Conservation (phyloP, 2,797 vertebrate species). For the Atherinosoma microstoma region DNA sequence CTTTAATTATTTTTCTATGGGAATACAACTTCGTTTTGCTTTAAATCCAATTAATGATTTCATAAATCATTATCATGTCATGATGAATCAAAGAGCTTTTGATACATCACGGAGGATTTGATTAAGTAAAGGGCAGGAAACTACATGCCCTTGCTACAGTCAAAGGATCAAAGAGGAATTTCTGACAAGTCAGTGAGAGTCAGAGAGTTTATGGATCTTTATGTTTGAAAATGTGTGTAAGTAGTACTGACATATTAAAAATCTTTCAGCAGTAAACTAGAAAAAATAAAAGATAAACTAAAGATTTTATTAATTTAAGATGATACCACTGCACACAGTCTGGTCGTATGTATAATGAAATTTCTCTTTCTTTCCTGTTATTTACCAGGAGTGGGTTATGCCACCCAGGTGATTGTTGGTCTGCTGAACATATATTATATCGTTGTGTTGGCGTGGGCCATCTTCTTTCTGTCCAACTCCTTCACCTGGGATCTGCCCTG, state of each 20-base stretch:
- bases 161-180: not conserved
- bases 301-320: too few relatives aligned
- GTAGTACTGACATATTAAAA: not conserved
- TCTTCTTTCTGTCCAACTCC: conserved; percentile 93
- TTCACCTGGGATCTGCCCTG: conserved; percentile 93
- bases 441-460: conserved; percentile 93
- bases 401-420: conserved; percentile 91
- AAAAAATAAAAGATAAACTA: too few relatives aligned
- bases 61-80: not conserved
- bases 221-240: not conserved
- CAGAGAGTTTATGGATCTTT: not conserved
- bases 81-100: too few relatives aligned
- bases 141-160: not conserved
- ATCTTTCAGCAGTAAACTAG: too few relatives aligned
- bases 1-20: not conserved
- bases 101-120: not conserved
- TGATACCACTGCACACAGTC: too few relatives aligned
- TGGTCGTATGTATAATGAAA: not conserved
- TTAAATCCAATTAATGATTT: not conserved
- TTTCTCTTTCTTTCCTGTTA: not conserved
- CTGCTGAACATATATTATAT: conserved; percentile 95
- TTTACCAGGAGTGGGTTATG: conserved; percentile 91
- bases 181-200: not conserved
- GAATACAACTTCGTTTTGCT: not conserved
- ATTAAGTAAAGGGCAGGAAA: not conserved